Percentiles rank a stretch among this genome's conserved stretches.
Evolutionary conservation across 2,888 invertebrate genomes (phyloP).

Genomic region (Habrosyne pyritoides): DNA sequence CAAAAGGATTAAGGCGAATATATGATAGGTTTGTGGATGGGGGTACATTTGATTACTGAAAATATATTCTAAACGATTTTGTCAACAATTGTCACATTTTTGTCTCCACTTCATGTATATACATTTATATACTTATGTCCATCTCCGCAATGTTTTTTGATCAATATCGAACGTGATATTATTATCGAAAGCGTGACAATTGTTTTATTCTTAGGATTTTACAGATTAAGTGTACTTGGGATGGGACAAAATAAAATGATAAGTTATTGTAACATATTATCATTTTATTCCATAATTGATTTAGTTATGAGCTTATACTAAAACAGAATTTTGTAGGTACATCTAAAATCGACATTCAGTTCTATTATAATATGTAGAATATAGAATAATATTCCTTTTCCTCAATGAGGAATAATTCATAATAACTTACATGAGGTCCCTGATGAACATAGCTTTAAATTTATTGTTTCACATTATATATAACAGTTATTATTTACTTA

Average conservation of each 20-base stretch:
- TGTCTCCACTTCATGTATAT: too few species aligned
- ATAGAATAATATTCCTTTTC: background rate
- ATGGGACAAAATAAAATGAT: constrained; percentile 8
- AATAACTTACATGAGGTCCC: background rate
- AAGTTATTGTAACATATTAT: constrained; percentile 11
- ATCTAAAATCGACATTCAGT: background rate
- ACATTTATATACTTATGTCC: too few species aligned
- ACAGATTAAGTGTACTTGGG: background rate
- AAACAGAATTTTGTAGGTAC: background rate
- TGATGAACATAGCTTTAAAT: background rate
- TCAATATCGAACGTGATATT: too few species aligned
- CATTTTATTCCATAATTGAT: constrained; percentile 5
- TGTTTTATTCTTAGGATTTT: too few species aligned
- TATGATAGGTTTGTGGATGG: too few species aligned
- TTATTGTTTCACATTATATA: background rate
- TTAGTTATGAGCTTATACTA: background rate
- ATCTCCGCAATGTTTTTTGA: too few species aligned
- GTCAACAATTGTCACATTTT: too few species aligned
- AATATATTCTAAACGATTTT: too few species aligned
- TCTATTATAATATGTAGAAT: background rate
- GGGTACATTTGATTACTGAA: too few species aligned
- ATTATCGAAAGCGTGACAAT: too few species aligned
- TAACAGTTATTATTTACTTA: background rate
- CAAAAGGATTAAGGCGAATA: too few species aligned
- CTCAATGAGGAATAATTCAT: background rate